Conservation (phyloP, 2,888 invertebrate genomes). For the Oasisia sp. region DNA sequence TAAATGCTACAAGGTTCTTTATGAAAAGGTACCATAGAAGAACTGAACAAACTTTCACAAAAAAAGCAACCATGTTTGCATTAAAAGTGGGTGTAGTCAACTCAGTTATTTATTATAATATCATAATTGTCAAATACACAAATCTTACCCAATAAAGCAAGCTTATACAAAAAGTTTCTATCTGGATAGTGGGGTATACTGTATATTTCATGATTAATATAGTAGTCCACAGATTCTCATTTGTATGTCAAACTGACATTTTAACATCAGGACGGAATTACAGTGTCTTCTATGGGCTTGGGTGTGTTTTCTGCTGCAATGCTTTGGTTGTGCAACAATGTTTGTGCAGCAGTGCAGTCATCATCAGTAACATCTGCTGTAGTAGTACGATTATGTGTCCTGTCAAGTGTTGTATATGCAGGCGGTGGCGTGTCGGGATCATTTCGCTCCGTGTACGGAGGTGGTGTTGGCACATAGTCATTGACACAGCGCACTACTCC, state of each 20-base stretch:
- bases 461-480: background rate
- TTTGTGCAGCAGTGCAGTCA: background rate
- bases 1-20: background rate
- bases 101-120: background rate
- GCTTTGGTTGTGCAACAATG: background rate
- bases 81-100: background rate
- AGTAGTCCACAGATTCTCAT: background rate
- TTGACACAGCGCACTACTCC: background rate
- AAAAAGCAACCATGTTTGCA: background rate
- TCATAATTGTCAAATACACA: background rate
- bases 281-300: constrained; percentile 4
- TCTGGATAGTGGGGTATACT: background rate
- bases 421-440: background rate
- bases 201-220: background rate
- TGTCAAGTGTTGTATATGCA: background rate
- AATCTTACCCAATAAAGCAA: background rate
- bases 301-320: background rate
- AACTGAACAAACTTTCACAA: background rate
- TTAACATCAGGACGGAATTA: background rate
- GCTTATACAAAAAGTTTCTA: background rate
- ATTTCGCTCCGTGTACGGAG: background rate
- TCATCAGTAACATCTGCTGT: background rate
- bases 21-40: background rate
- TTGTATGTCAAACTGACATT: background rate
- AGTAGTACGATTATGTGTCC: background rate